Evolutionary conservation across 2,888 invertebrate species (phyloP).

Genomic region (Brachypterus glaber): DNA sequence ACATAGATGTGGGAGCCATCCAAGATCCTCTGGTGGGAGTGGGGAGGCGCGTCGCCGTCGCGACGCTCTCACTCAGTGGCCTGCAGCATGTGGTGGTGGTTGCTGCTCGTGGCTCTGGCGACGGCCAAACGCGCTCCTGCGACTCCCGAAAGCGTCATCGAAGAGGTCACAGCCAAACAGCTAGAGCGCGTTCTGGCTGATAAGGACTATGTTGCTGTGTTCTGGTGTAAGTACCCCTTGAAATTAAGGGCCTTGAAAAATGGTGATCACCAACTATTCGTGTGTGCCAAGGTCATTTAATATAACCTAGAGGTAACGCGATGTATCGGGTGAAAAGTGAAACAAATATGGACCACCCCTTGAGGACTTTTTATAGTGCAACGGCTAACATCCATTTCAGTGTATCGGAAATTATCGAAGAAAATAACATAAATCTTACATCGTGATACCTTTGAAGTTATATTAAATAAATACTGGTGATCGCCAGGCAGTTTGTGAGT

Average conservation of each 20-base stretch:
- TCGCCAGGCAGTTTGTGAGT: too few species aligned
- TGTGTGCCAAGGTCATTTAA: too few species aligned
- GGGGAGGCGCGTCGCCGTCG: slow-evolving; percentile 33
- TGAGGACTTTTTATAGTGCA: neutral
- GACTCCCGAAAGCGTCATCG: slow-evolving; percentile 63
- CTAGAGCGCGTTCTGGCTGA: slow-evolving; percentile 81
- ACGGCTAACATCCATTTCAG: too few species aligned
- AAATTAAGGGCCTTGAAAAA: too few species aligned
- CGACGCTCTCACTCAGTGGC: slow-evolving; percentile 29
- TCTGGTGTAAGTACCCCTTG: slow-evolving; percentile 83
- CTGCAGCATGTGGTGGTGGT: slow-evolving; percentile 42
- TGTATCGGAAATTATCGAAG: too few species aligned
- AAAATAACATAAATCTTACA: too few species aligned
- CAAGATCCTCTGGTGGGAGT: slow-evolving; percentile 20
- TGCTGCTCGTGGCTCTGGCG: slow-evolving; percentile 48
- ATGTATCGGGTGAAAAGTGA: neutral
- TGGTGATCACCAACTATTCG: too few species aligned
- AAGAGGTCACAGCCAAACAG: slow-evolving; percentile 88
- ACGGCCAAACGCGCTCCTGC: slow-evolving; percentile 38
- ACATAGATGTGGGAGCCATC: slow-evolving; percentile 17
- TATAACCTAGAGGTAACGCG: slow-evolving; percentile 14
- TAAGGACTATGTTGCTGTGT: slow-evolving; percentile 91
- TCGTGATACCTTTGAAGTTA: too few species aligned
- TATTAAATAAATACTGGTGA: too few species aligned
- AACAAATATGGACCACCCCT: neutral